A percentile compares a stretch with the other conserved stretches of the same genome.
Conservation (phyloP, 2,888 invertebrate species). For the Aspidapion aeneum region DNA sequence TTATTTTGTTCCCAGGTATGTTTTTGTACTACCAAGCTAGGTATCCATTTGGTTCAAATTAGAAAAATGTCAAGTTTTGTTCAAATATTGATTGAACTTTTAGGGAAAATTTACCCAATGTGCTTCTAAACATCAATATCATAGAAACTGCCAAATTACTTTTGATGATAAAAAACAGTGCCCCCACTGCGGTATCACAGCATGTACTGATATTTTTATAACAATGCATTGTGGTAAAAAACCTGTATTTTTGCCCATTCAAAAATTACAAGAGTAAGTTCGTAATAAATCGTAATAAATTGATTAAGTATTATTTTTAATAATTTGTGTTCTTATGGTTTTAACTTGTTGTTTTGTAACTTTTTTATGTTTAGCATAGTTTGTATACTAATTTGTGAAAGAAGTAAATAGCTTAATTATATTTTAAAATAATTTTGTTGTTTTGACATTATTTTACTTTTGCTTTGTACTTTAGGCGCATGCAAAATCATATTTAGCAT, state of each 20-base stretch:
- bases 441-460: too few relatives aligned
- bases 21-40: neutral
- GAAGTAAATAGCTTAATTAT: too few relatives aligned
- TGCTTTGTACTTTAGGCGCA: too few relatives aligned
- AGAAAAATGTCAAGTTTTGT: too few relatives aligned
- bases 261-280: slow-evolving; percentile 46
- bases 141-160: slow-evolving; percentile 63
- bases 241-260: slow-evolving; percentile 61
- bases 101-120: slow-evolving; percentile 85
- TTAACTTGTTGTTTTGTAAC: too few relatives aligned
- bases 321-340: too few relatives aligned
- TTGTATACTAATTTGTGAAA: too few relatives aligned
- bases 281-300: too few relatives aligned
- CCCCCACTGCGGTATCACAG: slow-evolving; percentile 70
- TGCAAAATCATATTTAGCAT: too few relatives aligned
- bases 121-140: slow-evolving; percentile 74
- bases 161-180: slow-evolving; percentile 52
- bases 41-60: neutral
- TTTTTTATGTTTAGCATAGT: too few relatives aligned
- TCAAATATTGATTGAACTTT: slow-evolving; percentile 18
- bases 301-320: too few relatives aligned
- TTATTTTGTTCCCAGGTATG: slow-evolving; percentile 82
- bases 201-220: slow-evolving; percentile 57
- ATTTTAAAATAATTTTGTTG: too few relatives aligned
- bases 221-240: slow-evolving; percentile 60